Evolutionary conservation across 2,113 vertebrate species (phyloP).

Genomic region (Oriolus oriolus): DNA sequence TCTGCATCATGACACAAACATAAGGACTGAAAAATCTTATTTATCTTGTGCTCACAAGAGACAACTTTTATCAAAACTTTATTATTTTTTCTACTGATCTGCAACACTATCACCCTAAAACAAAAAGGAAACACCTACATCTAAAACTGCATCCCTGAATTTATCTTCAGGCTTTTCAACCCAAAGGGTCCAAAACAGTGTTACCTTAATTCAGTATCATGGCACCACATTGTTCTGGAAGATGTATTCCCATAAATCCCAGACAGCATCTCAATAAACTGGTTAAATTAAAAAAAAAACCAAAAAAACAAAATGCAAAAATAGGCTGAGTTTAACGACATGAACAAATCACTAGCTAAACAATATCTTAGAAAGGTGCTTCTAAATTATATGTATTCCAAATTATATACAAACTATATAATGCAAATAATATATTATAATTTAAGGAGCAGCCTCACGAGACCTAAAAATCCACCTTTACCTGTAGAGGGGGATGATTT

Average conservation of each 20-base stretch:
- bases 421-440: background rate
- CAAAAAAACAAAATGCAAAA: background rate
- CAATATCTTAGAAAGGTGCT: background rate
- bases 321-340: background rate
- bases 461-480: background rate
- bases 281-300: background rate
- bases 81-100: background rate
- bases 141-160: background rate
- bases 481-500: background rate
- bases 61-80: background rate
- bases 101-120: background rate
- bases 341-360: background rate
- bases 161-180: background rate
- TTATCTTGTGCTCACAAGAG: background rate
- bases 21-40: background rate
- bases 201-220: background rate
- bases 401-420: background rate
- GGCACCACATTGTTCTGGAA: background rate
- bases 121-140: background rate
- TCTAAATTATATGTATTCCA: background rate
- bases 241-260: background rate
- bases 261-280: background rate
- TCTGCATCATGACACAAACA: background rate
- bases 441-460: fast-evolving
- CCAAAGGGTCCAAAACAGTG: background rate